These are phyloP conservation scores for Drosophila hamatofila DNA, from an alignment of 2,888 invertebrate species.

Conservation along the genomic window DNA sequence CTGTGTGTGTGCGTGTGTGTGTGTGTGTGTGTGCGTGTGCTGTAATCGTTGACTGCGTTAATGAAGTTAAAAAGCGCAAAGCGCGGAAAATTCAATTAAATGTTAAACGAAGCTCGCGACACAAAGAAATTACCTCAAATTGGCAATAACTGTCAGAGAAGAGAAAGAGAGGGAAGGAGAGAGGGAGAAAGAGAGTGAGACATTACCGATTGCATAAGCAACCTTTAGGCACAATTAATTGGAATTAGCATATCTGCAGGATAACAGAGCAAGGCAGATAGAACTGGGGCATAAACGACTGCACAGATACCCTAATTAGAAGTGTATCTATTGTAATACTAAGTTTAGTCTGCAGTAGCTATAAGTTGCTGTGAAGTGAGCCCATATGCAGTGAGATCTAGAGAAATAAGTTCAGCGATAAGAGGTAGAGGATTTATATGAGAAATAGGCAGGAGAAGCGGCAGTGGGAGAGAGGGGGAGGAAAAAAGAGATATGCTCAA, in stretches of 20 bases:
- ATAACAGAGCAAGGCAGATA: background rate
- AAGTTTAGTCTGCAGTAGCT: no score
- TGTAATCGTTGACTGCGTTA: slow-evolving; percentile 59
- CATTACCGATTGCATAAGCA: slow-evolving; percentile 37
- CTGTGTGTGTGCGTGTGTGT: slow-evolving; percentile 46
- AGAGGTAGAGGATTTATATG: no score
- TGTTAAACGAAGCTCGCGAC: slow-evolving; percentile 58
- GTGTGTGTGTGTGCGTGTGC: slow-evolving; percentile 5
- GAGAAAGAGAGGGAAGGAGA: background rate
- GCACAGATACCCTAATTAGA: background rate
- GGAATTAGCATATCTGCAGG: no score
- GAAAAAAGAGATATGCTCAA: no score
- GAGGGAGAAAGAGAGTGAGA: background rate
- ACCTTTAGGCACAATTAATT: no score
- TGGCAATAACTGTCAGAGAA: slow-evolving; percentile 16
- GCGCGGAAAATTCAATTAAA: slow-evolving; percentile 52
- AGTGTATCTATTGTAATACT: background rate
- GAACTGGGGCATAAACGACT: background rate
- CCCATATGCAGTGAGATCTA: no score
- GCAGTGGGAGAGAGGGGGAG: no score
- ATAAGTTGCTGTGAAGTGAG: no score
- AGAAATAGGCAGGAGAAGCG: no score
- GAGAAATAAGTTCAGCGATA: no score
- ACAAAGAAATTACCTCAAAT: slow-evolving; percentile 52
- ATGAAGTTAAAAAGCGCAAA: slow-evolving; percentile 55